Evolutionary conservation across 2,113 vertebrate genomes (phyloP), one percentile per base, ranked within the genome.

Genomic region (Sinocyclocheilus rhinocerous): DNA sequence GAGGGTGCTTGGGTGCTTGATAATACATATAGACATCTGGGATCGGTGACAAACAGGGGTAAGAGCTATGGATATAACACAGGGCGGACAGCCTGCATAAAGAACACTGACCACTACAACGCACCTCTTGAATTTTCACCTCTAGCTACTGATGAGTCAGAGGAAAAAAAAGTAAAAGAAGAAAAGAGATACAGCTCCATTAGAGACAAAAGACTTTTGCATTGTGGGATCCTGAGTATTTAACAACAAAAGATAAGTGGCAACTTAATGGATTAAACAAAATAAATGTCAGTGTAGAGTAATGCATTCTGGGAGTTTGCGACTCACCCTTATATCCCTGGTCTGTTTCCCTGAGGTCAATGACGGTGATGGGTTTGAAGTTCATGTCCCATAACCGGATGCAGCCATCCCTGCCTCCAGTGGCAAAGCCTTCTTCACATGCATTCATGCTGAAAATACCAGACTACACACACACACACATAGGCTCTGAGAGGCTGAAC

Each of bases 361-460:
- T 99, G 96, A 98, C 96, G 94, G 98, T 99, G 95, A 99, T 99
- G 93, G 97, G 97, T 96, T 99, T 99, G 96, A 99, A 99, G 96
- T 95, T 98, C 95, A 98, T 96, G 95, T 99, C 98, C 98, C 98
- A 99, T 92, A 99, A 93, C 78, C 97, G 97, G 93, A 99, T 96
- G 70, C 98, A 99, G 89, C 98, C 98, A 85, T 99, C 98, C 89
- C 98, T 95, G 86, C 98, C 98, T 88, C 98, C 98, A 52, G 98
- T 99, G 91, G 98, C 98, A 92, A 99, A 99, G 70, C 98, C 98
- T 91, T 99, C 98, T 93, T 99, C 98, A 83, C 97, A 99, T 26
- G 97, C 97, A 92, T 99, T 98, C 98, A 99, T 99, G 93, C 97
- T 99, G 95, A 99, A 99, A 96, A 99, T 99, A 93, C 98, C 98